Evolutionary conservation across 2,797 vertebrate genomes (phyloP).

Genomic region (Kryptopterus vitreolus): DNA sequence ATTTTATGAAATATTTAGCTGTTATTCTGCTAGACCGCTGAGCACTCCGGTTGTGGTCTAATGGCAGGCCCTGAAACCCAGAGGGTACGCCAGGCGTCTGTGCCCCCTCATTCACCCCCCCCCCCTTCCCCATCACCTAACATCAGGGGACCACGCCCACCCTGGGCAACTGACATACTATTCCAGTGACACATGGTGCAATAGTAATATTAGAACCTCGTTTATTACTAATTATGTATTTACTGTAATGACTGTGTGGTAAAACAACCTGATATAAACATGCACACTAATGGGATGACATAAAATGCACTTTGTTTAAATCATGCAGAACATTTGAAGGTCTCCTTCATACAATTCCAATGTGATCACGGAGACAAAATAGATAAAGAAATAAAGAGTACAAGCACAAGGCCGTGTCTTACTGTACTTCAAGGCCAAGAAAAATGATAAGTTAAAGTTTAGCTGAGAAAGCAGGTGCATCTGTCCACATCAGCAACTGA

Average conservation of each 20-base stretch:
- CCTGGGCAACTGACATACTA: constrained; percentile 6
- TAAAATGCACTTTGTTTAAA: neutral
- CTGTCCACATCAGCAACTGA: constrained; percentile 25
- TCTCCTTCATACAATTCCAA: neutral
- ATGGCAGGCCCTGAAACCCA: constrained; percentile 48
- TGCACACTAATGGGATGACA: neutral
- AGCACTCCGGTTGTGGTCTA: constrained; percentile 62
- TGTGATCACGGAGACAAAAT: neutral
- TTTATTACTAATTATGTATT: neutral
- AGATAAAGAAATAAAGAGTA: too few relatives aligned
- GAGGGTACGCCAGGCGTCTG: constrained; percentile 36
- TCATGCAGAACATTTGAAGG: constrained; percentile 25
- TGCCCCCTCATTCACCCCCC: constrained; percentile 12
- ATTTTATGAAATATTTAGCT: constrained; percentile 79
- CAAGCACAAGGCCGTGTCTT: too few relatives aligned
- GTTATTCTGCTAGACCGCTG: constrained; percentile 71
- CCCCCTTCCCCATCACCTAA: neutral
- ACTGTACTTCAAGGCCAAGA: too few relatives aligned
- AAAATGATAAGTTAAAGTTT: constrained; percentile 28
- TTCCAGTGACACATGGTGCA: constrained; percentile 22
- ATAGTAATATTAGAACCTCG: neutral
- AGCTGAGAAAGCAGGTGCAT: constrained; percentile 17
- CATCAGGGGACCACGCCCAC: constrained; percentile 49
- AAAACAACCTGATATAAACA: neutral
- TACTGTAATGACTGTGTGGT: neutral